Percentiles rank a stretch among this genome's conserved stretches.
Evolutionary conservation across 2,797 vertebrate genomes (phyloP).

Genomic region (Oreochromis mossambicus): DNA sequence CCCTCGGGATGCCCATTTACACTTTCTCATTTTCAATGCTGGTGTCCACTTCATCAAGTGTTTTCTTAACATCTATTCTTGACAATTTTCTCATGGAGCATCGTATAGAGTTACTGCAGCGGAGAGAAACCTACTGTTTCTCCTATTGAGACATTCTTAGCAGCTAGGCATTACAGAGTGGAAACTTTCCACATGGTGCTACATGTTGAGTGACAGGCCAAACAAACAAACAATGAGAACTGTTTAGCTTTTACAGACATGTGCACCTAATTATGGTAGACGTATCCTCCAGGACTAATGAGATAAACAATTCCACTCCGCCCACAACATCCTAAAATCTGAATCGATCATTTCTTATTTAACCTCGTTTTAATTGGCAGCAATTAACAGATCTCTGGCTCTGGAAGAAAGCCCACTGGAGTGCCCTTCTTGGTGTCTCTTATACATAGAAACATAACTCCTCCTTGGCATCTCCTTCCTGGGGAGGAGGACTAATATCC

Average conservation of each 20-base stretch:
- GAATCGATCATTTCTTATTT: slow-evolving; percentile 71
- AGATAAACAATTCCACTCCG: slow-evolving; percentile 61
- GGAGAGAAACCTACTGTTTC: slow-evolving; percentile 33
- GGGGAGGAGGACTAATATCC: slow-evolving; percentile 57
- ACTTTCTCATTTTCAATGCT: slow-evolving; percentile 45
- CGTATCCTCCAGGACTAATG: slow-evolving; percentile 64
- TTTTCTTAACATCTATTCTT: slow-evolving; percentile 52
- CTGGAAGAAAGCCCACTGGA: slow-evolving; percentile 58
- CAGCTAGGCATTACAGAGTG: slow-evolving; percentile 22
- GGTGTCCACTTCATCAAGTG: slow-evolving; percentile 57
- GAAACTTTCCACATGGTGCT: slow-evolving; percentile 53
- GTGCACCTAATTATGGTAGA: slow-evolving; percentile 68
- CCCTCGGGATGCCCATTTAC: slow-evolving; percentile 35
- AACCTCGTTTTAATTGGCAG: slow-evolving; percentile 62
- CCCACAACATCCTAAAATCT: slow-evolving; percentile 64
- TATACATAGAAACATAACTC: slow-evolving; percentile 62
- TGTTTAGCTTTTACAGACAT: slow-evolving; percentile 71
- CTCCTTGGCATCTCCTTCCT: slow-evolving; percentile 67
- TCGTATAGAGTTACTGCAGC: slow-evolving; percentile 36
- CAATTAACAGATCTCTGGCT: slow-evolving; percentile 64
- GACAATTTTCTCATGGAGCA: slow-evolving; percentile 38
- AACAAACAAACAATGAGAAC: slow-evolving; percentile 69
- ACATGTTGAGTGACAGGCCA: slow-evolving; percentile 58
- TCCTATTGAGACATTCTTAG: slow-evolving; percentile 32
- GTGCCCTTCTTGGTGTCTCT: slow-evolving; percentile 49